A percentile compares a stretch with the other conserved stretches of the same genome.
These are phyloP conservation scores for Cololabis saira DNA, from an alignment of 2,113 vertebrate genomes.

Conservation along the genomic window DNA sequence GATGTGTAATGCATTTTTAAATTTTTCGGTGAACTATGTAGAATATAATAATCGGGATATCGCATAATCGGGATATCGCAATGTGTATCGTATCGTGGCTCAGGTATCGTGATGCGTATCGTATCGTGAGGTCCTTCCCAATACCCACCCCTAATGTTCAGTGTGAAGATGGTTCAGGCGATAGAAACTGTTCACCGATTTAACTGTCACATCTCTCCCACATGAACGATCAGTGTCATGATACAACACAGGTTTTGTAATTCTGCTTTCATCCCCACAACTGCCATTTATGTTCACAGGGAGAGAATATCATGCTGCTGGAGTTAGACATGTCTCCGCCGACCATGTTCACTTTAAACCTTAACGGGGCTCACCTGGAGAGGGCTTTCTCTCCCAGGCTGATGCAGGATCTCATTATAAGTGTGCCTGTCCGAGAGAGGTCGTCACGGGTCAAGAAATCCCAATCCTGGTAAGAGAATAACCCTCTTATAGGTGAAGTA, in stretches of 20 bases:
- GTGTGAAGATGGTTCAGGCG: slow-evolving; percentile 17
- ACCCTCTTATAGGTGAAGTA: background rate
- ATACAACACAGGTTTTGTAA: background rate
- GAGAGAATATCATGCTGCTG: slow-evolving; percentile 95
- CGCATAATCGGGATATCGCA: too few species aligned
- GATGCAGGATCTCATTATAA: slow-evolving; percentile 35
- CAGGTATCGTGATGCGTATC: too few species aligned
- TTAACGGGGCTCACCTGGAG: slow-evolving; percentile 83
- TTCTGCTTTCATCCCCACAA: background rate
- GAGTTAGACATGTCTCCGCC: slow-evolving; percentile 92
- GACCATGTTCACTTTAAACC: slow-evolving; percentile 81
- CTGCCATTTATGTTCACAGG: slow-evolving; percentile 73
- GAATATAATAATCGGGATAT: too few species aligned
- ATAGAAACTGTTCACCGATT: slow-evolving; percentile 9
- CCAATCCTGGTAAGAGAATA: slow-evolving; percentile 88
- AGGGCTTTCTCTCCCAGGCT: slow-evolving; percentile 68
- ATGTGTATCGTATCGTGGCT: too few species aligned
- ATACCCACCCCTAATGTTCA: too few species aligned
- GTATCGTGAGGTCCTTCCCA: too few species aligned
- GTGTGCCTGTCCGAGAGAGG: slow-evolving; percentile 78
- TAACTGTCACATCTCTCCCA: too few species aligned
- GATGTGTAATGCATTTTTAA: too few species aligned
- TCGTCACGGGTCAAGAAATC: slow-evolving; percentile 89
- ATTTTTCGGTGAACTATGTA: too few species aligned
- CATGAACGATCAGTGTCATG: too few species aligned